Base-by-base conservation (phyloP, 2,797 vertebrate species). In the Moxostoma hubbsi region DNA sequence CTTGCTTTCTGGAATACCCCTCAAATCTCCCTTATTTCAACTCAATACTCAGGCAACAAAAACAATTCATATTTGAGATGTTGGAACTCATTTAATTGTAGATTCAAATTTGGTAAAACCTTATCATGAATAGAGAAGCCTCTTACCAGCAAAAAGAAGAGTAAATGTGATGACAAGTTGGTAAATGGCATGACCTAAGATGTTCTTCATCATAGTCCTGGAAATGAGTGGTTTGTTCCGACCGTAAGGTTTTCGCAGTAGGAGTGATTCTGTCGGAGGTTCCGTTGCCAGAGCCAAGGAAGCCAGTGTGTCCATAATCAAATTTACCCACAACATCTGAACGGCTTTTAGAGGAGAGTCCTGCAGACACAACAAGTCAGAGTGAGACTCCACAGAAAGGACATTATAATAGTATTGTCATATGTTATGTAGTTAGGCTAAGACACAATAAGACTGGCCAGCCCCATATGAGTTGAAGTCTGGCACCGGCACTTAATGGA, bases 161-260 rank as follows among this genome's bases (percentile, higher is more conserved):
- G 96, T 93, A 89, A 99, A 99, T 89, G 98, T 97, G 89, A 97
- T 94, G 18, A 89, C 77, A 0, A 99, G 95, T 89, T 99, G 97
- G 86, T 96, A 99, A 45, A 98, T 91, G 0, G 95, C 96, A 0
- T 99, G 97, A 2, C 97, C 97, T 84, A 98, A 87, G 85, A 99
- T 99, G 93, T 98, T 98, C 91, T 99, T 99, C 97, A 99, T 99
- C 97, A 98, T 98, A 59, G 97, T 99, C 47, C 96, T 94, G 36
- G 97, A 99, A 91, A 98, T 98, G 55, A 99, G 94, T 0, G 97
- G 97, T 87, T 99, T 98, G 90, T 99, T 79, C 24, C 97, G 95
- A 76, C 97, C 97, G 0, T 99, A 98, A 0, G 97, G 97, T 85
- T 84, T 95, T 5, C 97, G 95, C 46, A 95, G 87, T 80, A 98